These are phyloP conservation scores for Acanthochromis polyacanthus DNA, from an alignment of 2,113 vertebrate genomes.

Conservation along the genomic window DNA sequence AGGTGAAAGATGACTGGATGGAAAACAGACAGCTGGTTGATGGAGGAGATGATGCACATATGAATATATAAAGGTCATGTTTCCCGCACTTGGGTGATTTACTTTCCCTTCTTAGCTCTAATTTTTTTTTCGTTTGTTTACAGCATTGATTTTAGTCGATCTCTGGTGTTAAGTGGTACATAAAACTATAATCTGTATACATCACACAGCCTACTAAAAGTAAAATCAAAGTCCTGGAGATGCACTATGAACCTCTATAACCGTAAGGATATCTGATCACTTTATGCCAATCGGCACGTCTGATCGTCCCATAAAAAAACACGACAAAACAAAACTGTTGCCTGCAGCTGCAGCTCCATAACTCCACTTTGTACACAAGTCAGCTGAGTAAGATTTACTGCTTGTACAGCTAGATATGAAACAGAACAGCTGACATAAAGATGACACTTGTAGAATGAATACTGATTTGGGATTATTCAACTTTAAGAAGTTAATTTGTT, in stretches of 20 bases:
- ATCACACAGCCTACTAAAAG: not conserved
- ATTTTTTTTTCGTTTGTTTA: slow-evolving; percentile 11
- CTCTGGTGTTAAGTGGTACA: not conserved
- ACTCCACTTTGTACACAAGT: not conserved
- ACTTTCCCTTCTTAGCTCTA: not conserved
- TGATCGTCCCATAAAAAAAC: slow-evolving; percentile 15
- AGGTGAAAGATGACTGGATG: slow-evolving; percentile 16
- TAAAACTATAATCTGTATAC: not conserved
- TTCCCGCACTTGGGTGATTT: not conserved
- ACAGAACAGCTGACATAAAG: not conserved
- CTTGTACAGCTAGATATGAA: not conserved
- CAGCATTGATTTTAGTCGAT: not conserved
- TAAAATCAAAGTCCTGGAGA: slow-evolving; percentile 2
- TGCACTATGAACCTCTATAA: too few species aligned
- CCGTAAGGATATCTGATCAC: not conserved
- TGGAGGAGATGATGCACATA: not conserved
- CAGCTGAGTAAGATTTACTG: slow-evolving; percentile 20
- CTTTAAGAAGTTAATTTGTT: not conserved
- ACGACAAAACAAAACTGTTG: not conserved
- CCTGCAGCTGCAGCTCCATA: not conserved
- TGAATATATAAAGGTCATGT: not conserved
- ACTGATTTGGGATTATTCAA: not conserved
- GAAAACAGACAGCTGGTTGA: slow-evolving; percentile 1
- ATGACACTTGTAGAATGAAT: not conserved
- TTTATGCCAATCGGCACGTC: not conserved